Evolutionary conservation across 1,140 invertebrate species (phyloP).

Genomic region (Drosophila rhopaloa): DNA sequence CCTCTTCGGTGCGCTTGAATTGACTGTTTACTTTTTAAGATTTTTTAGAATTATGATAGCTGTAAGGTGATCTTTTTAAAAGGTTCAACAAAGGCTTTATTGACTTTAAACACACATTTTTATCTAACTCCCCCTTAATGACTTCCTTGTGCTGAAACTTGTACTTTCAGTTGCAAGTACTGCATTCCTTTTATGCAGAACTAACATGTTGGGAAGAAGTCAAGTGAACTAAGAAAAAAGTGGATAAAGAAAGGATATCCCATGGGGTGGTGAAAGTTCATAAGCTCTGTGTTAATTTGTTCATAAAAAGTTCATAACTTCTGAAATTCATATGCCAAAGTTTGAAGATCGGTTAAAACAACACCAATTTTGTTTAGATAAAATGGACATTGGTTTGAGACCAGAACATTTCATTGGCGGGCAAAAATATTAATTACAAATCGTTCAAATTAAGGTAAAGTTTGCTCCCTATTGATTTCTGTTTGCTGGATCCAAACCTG

Average conservation of each 20-base stretch:
- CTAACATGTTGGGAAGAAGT: conserved; percentile 1
- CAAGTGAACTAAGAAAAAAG: not conserved
- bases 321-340: not conserved
- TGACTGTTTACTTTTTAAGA: too few species aligned
- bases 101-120: not conserved
- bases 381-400: not conserved
- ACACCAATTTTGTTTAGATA: not conserved
- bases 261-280: not conserved
- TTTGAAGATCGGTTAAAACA: conserved; percentile 8
- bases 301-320: conserved; percentile 4
- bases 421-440: too few species aligned
- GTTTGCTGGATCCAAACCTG: not conserved
- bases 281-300: conserved; percentile 6
- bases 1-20: too few species aligned
- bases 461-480: too few species aligned
- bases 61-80: too few species aligned
- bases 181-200: conserved; percentile 14
- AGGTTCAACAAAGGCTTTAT: too few species aligned
- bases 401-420: too few species aligned
- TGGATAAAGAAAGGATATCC: too few species aligned
- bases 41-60: too few species aligned
- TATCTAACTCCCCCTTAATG: not conserved
- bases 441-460: not conserved
- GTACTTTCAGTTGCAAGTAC: conserved; percentile 22
- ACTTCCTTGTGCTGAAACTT: conserved; percentile 7